A percentile compares a stretch with the other conserved stretches of the same genome.
Evolutionary conservation across 2,797 vertebrate genomes (phyloP).

Genomic region (Lepus oiostolus): DNA sequence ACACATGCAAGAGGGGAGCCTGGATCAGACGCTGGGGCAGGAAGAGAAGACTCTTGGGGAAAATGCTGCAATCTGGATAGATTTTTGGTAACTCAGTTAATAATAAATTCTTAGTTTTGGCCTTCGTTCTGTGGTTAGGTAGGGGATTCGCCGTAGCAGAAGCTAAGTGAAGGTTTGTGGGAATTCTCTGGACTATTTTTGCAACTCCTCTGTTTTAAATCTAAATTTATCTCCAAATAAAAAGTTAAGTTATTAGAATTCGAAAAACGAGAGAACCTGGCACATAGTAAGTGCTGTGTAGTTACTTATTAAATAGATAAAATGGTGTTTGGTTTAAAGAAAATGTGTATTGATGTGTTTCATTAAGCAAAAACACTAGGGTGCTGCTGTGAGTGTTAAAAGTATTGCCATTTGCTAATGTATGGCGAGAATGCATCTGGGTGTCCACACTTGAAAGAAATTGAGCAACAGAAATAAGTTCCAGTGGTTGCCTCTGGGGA

Average conservation of each 20-base stretch:
- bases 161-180: too few relatives aligned
- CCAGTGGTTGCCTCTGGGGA: not conserved
- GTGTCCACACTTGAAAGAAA: not conserved
- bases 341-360: not conserved
- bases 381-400: not conserved
- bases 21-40: not conserved
- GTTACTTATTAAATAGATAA: slow-evolving; percentile 8
- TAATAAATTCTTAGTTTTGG: not conserved
- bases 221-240: not conserved
- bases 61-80: not conserved
- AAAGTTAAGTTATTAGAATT: not conserved
- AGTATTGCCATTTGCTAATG: not conserved
- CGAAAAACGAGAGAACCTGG: not conserved
- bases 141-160: not conserved
- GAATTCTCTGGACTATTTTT: not conserved
- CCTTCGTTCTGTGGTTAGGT: not conserved
- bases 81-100: not conserved
- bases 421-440: not conserved
- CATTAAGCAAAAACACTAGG: not conserved
- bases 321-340: slow-evolving; percentile 11
- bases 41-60: not conserved
- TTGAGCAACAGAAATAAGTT: not conserved
- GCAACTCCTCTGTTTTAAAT: not conserved
- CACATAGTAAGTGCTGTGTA: not conserved
- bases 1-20: not conserved